Conservation (phyloP, 2,888 invertebrate genomes). For the Agrotis ipsilon region DNA sequence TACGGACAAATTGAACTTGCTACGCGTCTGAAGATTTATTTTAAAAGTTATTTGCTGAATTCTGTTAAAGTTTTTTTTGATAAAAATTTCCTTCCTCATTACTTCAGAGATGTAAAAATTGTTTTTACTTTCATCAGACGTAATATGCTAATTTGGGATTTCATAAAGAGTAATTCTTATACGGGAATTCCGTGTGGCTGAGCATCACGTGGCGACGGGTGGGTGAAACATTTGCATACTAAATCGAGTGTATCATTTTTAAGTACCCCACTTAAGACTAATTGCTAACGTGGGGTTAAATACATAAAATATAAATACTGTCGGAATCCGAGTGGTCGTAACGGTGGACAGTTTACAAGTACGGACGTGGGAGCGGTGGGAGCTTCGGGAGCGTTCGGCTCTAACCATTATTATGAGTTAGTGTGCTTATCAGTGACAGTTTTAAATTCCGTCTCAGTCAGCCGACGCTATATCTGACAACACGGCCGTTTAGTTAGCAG, state of each 20-base stretch:
- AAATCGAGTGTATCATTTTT: constrained; percentile 67
- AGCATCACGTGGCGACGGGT: constrained; percentile 44
- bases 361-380: constrained; percentile 36
- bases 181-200: constrained; percentile 32
- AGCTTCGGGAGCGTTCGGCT: constrained; percentile 52
- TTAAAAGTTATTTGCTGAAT: constrained; percentile 55
- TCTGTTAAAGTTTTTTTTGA: constrained; percentile 35
- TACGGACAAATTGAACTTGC: constrained; percentile 62
- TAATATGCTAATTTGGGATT: constrained; percentile 16
- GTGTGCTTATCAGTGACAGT: constrained; percentile 79
- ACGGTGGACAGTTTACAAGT: constrained; percentile 62
- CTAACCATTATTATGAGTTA: constrained; percentile 79
- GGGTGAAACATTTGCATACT: constrained; percentile 64
- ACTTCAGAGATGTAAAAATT: constrained; percentile 8
- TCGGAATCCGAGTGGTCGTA: constrained; percentile 48
- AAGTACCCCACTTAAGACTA: constrained; percentile 59
- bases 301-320: constrained; percentile 63
- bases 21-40: constrained; percentile 61
- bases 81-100: constrained; percentile 30
- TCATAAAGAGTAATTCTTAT: constrained; percentile 42
- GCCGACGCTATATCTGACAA: constrained; percentile 68
- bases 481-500: constrained; percentile 34
- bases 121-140: constrained; percentile 29
- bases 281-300: constrained; percentile 62
- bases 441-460: constrained; percentile 77